Conservation (phyloP, 2,797 vertebrate species). For the Enteromius afrohamiltoni region DNA sequence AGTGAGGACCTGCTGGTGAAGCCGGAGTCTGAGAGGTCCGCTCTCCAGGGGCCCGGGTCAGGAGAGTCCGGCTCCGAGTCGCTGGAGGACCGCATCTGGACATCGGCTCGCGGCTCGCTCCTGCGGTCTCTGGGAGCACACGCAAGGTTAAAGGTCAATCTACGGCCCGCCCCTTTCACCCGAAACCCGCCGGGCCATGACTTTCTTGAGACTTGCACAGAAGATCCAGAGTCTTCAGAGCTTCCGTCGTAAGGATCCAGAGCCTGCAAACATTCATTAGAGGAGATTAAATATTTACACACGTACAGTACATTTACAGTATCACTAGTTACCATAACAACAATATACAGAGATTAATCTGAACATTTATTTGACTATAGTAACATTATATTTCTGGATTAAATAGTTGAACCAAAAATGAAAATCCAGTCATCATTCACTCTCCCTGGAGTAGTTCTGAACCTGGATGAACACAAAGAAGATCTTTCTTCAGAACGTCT, state of each 20-base stretch:
- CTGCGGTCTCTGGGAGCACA: constrained; percentile 44
- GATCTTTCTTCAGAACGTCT: too few relatives aligned
- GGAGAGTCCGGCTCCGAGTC: constrained; percentile 58
- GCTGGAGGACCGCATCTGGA: constrained; percentile 70
- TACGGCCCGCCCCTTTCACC: constrained; percentile 58
- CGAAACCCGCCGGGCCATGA: constrained; percentile 61
- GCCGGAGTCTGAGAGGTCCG: constrained; percentile 51
- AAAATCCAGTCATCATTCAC: too few relatives aligned
- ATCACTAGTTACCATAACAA: too few relatives aligned
- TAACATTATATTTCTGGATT: too few relatives aligned
- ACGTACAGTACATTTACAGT: too few relatives aligned
- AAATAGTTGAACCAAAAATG: too few relatives aligned
- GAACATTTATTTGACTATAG: too few relatives aligned
- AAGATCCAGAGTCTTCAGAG: constrained; percentile 78
- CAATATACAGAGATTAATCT: too few relatives aligned
- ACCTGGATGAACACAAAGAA: too few relatives aligned
- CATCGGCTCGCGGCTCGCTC: constrained; percentile 57
- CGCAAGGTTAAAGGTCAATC: constrained; percentile 37
- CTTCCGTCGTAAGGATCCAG: constrained; percentile 85
- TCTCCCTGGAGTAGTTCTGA: too few relatives aligned
- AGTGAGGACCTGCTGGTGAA: constrained; percentile 16
- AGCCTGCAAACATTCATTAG: constrained; percentile 68
- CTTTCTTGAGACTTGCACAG: constrained; percentile 54
- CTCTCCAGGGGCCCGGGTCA: constrained; percentile 48
- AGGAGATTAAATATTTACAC: too few relatives aligned